These are phyloP conservation scores for Channa maculata DNA, from an alignment of 2,113 vertebrate species.

Conservation along the genomic window DNA sequence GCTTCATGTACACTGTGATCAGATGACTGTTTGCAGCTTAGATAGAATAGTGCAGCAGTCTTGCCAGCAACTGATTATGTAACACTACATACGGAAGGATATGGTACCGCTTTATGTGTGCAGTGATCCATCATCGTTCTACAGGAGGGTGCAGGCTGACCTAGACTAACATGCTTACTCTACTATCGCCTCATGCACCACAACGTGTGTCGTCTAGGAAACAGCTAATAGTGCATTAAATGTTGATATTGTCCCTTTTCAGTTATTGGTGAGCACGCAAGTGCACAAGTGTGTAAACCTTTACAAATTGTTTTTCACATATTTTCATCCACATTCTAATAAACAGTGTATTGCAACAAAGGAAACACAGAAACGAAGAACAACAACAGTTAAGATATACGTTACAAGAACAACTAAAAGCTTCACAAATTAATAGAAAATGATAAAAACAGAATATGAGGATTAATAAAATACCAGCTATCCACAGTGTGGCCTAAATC, in stretches of 20 bases:
- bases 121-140: constrained; percentile 60
- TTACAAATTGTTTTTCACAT: constrained; percentile 68
- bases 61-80: constrained; percentile 47
- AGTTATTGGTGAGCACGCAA: constrained; percentile 9
- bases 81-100: constrained; percentile 55
- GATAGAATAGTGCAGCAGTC: constrained; percentile 64
- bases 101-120: constrained; percentile 42
- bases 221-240: constrained; percentile 78
- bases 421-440: constrained; percentile 51
- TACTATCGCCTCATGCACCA: constrained; percentile 76
- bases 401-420: constrained; percentile 53
- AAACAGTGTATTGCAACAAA: constrained; percentile 74
- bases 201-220: constrained; percentile 70
- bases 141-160: constrained; percentile 67
- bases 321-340: constrained; percentile 71
- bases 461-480: constrained; percentile 33
- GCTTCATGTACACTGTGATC: constrained; percentile 56
- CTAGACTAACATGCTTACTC: constrained; percentile 78
- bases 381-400: constrained; percentile 68
- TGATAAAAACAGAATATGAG: neutral
- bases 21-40: constrained; percentile 67
- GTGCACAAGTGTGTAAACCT: constrained; percentile 59
- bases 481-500: constrained; percentile 3
- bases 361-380: constrained; percentile 65
- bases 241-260: constrained; percentile 68